Base-by-base conservation (phyloP, 1,140 invertebrate species). In the Drosophila kohkoa region DNA sequence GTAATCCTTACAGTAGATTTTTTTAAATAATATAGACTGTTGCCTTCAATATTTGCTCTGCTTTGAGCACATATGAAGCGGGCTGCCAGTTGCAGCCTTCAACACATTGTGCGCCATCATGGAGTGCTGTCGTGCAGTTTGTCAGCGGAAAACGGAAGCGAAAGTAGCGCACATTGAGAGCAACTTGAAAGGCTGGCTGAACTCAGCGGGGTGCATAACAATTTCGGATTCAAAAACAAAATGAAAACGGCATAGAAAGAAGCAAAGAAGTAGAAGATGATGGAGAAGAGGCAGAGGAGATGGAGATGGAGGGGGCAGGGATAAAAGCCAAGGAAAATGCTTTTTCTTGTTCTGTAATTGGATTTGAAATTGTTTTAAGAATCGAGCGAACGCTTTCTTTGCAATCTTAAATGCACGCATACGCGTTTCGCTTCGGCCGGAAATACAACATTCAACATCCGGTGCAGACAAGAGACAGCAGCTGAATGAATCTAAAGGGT, bases 161-260 rank as follows among this genome's bases (percentile, higher is more conserved):
- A 74, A 69, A 77, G 77, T 80, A 70, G 63, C 71, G 67, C 73
- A 78, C 32, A 72, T 77, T 65, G 35, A 4, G 41, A 49, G 38
- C 6, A 28, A 4, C 20, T 32, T 43, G 7, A 11, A 48, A 30
- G 49, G 13, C 13, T 49, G 38, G n/a, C 45, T 25, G 20, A 58
- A 58, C 74, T 43, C 83, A 51, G 58, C 66, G 77, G 83, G 85
- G 67, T 69, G 75, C 77, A 70, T 75, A 72, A 32, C 70, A 83
- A 88, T 88, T 88, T 74, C 38, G 65, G 59, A 75, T 79, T 78
- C 74, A 62, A 87, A 82, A 87, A 80, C 94, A 96, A 91, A 95
- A 96, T 94, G 95, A 96, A 93, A 94, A 94, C 72, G 96, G 96
- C 54, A 94, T 97, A 92, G 91, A 94, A 72, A 94, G 94, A 94